Evolutionary conservation across 2,113 vertebrate species (phyloP).

Genomic region (Anoplopoma fimbria): DNA sequence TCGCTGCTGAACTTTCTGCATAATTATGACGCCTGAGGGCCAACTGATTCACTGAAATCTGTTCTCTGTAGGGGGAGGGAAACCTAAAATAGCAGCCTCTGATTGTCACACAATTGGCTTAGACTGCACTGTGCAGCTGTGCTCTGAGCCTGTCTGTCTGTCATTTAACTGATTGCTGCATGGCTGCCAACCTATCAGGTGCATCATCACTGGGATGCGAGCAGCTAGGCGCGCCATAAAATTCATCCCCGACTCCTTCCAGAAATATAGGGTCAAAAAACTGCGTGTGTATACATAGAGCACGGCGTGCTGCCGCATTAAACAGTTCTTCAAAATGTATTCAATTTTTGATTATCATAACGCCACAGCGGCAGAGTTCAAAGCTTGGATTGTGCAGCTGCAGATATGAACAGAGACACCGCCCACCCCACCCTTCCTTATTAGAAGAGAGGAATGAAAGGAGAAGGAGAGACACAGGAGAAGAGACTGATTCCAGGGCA

Average conservation of each 20-base stretch:
- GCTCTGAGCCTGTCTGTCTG: constrained; percentile 80
- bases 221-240: constrained; percentile 33
- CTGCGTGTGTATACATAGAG: constrained; percentile 24
- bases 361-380: constrained; percentile 71
- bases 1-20: constrained; percentile 78
- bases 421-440: constrained; percentile 27
- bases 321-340: constrained; percentile 64
- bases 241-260: constrained; percentile 56
- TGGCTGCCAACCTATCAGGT: constrained; percentile 84
- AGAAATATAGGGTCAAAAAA: constrained; percentile 61
- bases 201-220: constrained; percentile 71
- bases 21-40: constrained; percentile 84
- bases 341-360: constrained; percentile 73
- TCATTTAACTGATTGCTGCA: constrained; percentile 84
- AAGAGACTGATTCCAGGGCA: constrained; percentile 69
- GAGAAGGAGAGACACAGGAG: constrained; percentile 36
- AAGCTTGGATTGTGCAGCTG: constrained; percentile 73
- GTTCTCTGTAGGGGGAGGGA: constrained; percentile 77
- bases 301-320: constrained; percentile 50
- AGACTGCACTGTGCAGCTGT: constrained; percentile 84
- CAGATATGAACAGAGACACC: constrained; percentile 61
- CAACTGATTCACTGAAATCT: constrained; percentile 83
- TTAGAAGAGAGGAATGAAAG: constrained; percentile 43
- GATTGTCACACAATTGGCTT: constrained; percentile 87
- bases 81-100: constrained; percentile 85